phyloP scores from a whole-genome alignment of 1,140 invertebrate genomes.

The Teleopsis dalmanni region DNA sequence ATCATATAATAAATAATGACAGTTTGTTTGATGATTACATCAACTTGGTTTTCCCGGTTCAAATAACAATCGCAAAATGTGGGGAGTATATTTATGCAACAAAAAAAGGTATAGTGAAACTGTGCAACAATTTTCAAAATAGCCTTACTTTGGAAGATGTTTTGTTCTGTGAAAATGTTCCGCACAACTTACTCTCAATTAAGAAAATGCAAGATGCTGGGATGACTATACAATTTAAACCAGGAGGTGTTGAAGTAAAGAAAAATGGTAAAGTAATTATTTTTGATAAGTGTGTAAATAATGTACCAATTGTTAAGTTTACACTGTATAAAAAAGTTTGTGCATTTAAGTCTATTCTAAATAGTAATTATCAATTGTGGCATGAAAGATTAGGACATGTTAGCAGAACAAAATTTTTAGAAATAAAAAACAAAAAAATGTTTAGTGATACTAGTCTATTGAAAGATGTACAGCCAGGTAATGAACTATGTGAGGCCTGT shows the following conservation, averaged over 20 bases:
- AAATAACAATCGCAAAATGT: constrained; percentile 16
- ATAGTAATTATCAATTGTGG: constrained; percentile 34
- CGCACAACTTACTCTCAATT: constrained; percentile 16
- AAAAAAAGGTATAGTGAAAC: constrained; percentile 5
- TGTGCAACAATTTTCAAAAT: constrained; percentile 8
- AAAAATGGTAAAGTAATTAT: constrained; percentile 13
- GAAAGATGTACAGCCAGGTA: constrained; percentile 19
- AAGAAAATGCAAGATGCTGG: constrained; percentile 14
- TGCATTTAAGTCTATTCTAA: constrained; percentile 10
- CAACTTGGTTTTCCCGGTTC: constrained; percentile 1
- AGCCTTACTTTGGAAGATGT: constrained; percentile 11
- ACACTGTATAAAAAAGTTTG: constrained; percentile 17
- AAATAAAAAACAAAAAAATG: constrained; percentile 33
- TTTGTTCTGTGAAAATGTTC: constrained; percentile 11
- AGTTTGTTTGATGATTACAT: constrained; percentile 21
- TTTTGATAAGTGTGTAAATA: constrained; percentile 10
- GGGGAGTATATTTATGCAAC: constrained; percentile 16
- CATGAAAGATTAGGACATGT: constrained; percentile 40
- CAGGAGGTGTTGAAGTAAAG: constrained; percentile 20
- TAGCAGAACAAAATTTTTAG: constrained; percentile 29
- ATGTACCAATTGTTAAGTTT: constrained; percentile 16
- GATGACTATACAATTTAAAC: constrained; percentile 14
- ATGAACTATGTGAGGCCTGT: constrained; percentile 44
- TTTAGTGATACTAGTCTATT: constrained; percentile 29
- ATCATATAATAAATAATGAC: constrained; percentile 30